These are phyloP conservation scores for Diarsia mendica DNA, from an alignment of 2,888 invertebrate genomes.

Conservation along the genomic window DNA sequence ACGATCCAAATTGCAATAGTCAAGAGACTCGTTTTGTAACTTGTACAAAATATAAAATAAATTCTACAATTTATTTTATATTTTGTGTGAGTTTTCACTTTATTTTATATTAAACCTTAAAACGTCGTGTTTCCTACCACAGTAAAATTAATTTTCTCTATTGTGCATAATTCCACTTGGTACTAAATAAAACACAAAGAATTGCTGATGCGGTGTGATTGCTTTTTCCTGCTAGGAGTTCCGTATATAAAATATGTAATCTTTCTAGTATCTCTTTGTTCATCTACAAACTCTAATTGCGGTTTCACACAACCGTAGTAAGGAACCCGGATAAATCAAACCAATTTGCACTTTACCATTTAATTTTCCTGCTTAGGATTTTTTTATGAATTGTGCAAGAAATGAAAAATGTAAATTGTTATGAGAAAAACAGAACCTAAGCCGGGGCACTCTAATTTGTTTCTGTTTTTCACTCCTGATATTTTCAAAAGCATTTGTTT, in stretches of 20 bases:
- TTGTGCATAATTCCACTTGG: background rate
- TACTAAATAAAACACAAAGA: background rate
- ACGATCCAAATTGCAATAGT: too few relatives aligned
- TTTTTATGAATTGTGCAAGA: background rate
- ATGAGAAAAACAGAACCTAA: slow-evolving; percentile 2
- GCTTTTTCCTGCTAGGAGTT: background rate
- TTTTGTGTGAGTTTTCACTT: too few relatives aligned
- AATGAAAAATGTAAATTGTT: slow-evolving; percentile 4
- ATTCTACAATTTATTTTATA: background rate
- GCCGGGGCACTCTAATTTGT: background rate
- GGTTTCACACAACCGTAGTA: too few relatives aligned
- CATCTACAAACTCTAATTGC: too few relatives aligned
- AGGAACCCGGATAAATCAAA: background rate
- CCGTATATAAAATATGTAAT: background rate
- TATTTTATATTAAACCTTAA: background rate
- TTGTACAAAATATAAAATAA: background rate
- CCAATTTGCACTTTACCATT: background rate
- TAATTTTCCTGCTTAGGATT: background rate
- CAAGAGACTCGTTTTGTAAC: too few relatives aligned
- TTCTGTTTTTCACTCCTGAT: background rate
- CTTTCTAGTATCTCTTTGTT: too few relatives aligned
- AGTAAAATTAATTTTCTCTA: background rate
- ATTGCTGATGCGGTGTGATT: background rate
- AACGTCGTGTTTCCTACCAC: background rate
- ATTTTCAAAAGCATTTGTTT: background rate